Evolutionary conservation across 2,113 vertebrate species (phyloP), one percentile per base, ranked within the genome.

Genomic region (Quiscalus mexicanus): DNA sequence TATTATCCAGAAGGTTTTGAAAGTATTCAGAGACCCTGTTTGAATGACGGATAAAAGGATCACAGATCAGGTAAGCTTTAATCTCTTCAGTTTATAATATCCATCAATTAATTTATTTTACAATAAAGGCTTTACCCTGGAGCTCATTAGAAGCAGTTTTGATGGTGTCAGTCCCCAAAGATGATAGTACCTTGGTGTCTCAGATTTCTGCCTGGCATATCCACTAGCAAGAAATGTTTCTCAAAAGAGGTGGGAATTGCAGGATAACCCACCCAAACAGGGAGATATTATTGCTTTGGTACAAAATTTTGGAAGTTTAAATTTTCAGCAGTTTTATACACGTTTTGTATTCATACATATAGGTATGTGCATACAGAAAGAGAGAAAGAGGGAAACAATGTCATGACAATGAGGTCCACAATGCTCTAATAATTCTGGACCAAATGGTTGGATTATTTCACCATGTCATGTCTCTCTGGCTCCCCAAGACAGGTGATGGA

Each of bases 391-490:
- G 39, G 18, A 30, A 75, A 47, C 6, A 12, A 16, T 8, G 19
- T 33, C 30, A 41, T 30, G 50, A 25, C 3, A 10, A n/a, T 7
- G 37, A 74, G 33, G 74, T 42, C 22, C n/a, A 47, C 24, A 50
- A 27, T 67, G 21, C 15, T 90, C 37, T 27, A 44, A 45, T 41
- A 10, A 7, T 64, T 84, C 45, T 68, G 62, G 37, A 55, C 15
- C 15, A 65, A 71, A 22, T 3, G 6, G 28, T 9, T 50, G 30
- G 41, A 55, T 42, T 63, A 65, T 35, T 35, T 67, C 58, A 55
- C 19, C 5, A 1, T 3, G 8, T 39, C 6, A 1, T 5, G 4
- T 42, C 24, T 12, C 56, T 52, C 14, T 4, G 3, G 37, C 24
- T 76, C 33, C 47, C 31, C 21, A 12, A 68, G 68, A 35, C 22